Evolutionary conservation across 2,888 invertebrate genomes (phyloP).

Genomic region (Drosophila histrio): DNA sequence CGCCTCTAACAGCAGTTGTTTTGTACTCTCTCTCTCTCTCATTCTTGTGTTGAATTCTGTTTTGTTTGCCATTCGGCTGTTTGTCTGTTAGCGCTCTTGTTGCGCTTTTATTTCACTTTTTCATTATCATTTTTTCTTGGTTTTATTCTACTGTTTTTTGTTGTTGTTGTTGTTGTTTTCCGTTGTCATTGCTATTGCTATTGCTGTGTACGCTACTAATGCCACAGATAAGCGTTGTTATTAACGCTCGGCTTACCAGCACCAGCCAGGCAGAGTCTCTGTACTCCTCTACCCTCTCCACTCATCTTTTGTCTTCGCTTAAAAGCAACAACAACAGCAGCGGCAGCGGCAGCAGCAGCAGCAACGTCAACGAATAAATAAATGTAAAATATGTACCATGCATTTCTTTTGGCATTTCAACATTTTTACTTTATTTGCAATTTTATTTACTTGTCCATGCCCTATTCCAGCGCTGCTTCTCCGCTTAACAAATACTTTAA

Average conservation of each 20-base stretch:
- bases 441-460: constrained; percentile 69
- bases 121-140: constrained; percentile 69
- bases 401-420: constrained; percentile 78
- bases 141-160: constrained; percentile 1
- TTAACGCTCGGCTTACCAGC: constrained; percentile 79
- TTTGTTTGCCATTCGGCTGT: constrained; percentile 54
- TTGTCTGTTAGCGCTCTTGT: constrained; percentile 66
- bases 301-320: constrained; percentile 47
- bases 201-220: constrained; percentile 69
- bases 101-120: constrained; percentile 79
- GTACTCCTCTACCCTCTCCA: background rate
- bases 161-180: background rate
- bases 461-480: constrained; percentile 24
- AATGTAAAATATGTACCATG: constrained; percentile 77
- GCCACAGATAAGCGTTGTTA: constrained; percentile 81
- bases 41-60: constrained; percentile 30
- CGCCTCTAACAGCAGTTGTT: constrained; percentile 4
- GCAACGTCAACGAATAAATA: constrained; percentile 66
- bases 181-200: constrained; percentile 30
- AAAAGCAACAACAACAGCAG: constrained; percentile 30
- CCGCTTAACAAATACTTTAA: background rate
- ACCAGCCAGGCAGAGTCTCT: constrained; percentile 39
- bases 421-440: constrained; percentile 67
- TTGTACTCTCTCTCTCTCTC: constrained; percentile 11
- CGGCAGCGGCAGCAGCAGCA: constrained; percentile 6